A percentile compares a stretch with the other conserved stretches of the same genome.
Evolutionary conservation across 2,888 invertebrate genomes (phyloP).

Genomic region (Dione juno): DNA sequence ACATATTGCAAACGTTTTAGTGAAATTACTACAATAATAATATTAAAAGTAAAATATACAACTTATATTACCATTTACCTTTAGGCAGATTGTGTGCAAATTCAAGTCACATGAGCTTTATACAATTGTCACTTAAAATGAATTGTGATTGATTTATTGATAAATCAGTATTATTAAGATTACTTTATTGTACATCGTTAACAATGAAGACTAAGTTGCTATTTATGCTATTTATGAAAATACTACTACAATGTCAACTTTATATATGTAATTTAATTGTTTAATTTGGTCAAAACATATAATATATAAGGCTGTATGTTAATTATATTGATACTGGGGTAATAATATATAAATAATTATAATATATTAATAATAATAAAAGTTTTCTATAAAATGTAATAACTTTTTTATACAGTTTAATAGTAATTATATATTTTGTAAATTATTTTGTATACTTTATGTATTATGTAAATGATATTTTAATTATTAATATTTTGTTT

Average conservation of each 20-base stretch:
- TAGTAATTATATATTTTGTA: too few species aligned
- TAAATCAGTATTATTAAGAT: slow-evolving; percentile 23
- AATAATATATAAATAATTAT: too few species aligned
- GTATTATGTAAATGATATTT: too few species aligned
- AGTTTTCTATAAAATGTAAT: too few species aligned
- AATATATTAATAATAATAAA: too few species aligned
- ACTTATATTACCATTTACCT: neutral
- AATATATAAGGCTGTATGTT: neutral
- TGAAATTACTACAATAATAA: neutral
- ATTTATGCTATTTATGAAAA: slow-evolving; percentile 3
- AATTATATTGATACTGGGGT: too few species aligned
- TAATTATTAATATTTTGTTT: neutral
- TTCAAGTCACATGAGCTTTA: slow-evolving; percentile 27
- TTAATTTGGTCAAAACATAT: neutral
- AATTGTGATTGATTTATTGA: slow-evolving; percentile 26
- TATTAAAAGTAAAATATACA: neutral
- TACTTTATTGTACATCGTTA: slow-evolving; percentile 7
- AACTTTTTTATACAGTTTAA: too few species aligned
- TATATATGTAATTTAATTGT: neutral
- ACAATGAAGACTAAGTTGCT: slow-evolving; percentile 5
- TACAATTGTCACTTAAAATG: slow-evolving; percentile 21
- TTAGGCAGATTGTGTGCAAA: neutral
- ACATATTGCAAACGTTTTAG: neutral
- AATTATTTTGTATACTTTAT: too few species aligned
- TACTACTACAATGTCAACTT: neutral